Conservation (phyloP, 2,797 vertebrate genomes). For the Crax fasciolata region DNA sequence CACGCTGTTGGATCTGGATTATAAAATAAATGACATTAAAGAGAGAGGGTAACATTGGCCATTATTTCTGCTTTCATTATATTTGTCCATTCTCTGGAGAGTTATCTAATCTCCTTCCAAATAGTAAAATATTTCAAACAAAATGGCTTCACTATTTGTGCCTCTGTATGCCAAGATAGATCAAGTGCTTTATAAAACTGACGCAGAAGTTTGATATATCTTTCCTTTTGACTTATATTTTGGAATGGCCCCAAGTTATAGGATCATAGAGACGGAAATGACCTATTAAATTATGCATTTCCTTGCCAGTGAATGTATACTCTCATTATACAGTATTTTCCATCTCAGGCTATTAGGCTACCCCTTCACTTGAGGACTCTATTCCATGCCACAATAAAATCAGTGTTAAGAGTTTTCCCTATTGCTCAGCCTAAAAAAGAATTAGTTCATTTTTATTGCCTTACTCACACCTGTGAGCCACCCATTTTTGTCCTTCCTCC, state of each 20-base stretch:
- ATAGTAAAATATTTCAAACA: slow-evolving; percentile 43
- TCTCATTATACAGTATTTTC: slow-evolving; percentile 29
- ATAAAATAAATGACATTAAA: slow-evolving; percentile 40
- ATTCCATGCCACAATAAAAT: slow-evolving; percentile 75
- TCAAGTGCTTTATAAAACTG: slow-evolving; percentile 32
- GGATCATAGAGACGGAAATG: slow-evolving; percentile 43
- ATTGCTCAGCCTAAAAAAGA: slow-evolving; percentile 69
- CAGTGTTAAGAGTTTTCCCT: slow-evolving; percentile 74
- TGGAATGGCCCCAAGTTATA: slow-evolving; percentile 20
- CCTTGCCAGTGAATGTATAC: slow-evolving; percentile 14
- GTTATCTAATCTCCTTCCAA: slow-evolving; percentile 57
- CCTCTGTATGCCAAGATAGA: slow-evolving; percentile 9
- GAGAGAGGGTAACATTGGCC: background rate
- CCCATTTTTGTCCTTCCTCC: slow-evolving; percentile 58
- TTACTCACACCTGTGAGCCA: slow-evolving; percentile 68
- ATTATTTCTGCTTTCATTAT: slow-evolving; percentile 36
- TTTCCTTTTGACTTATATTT: slow-evolving; percentile 40
- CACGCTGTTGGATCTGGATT: slow-evolving; percentile 2
- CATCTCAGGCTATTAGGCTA: slow-evolving; percentile 2
- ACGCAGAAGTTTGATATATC: background rate
- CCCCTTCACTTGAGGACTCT: slow-evolving; percentile 64
- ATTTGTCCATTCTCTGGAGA: slow-evolving; percentile 45
- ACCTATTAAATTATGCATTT: slow-evolving; percentile 46
- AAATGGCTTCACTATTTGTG: slow-evolving; percentile 36
- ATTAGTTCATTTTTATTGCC: slow-evolving; percentile 67